Conservation (phyloP, 1,140 invertebrate genomes). For the Monomorium pharaonis region DNA sequence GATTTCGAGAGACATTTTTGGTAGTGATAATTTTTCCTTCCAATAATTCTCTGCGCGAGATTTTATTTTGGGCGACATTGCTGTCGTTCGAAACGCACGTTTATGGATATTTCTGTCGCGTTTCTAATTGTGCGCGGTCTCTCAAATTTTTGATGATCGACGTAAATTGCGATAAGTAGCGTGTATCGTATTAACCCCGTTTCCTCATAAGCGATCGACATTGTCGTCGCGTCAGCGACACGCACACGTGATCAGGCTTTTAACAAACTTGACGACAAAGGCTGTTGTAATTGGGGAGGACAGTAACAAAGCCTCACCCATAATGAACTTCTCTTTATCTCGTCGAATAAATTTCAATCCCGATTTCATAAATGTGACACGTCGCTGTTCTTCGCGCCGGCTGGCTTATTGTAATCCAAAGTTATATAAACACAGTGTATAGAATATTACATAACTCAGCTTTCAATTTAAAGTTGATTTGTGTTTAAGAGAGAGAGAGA, state of each 20-base stretch:
- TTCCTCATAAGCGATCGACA: slow-evolving; percentile 10
- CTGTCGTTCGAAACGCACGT: neutral
- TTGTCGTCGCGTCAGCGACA: slow-evolving; percentile 39
- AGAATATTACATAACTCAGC: neutral
- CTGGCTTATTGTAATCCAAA: slow-evolving; percentile 4
- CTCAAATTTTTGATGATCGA: slow-evolving; percentile 14
- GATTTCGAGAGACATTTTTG: neutral
- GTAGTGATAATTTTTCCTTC: neutral
- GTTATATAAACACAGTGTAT: neutral
- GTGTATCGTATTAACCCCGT: slow-evolving; percentile 33
- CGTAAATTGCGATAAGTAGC: slow-evolving; percentile 53
- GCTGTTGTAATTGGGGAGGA: slow-evolving; percentile 48
- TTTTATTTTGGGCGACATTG: neutral
- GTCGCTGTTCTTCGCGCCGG: neutral
- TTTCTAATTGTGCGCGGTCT: neutral
- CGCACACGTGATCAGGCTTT: slow-evolving; percentile 30
- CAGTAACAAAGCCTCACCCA: slow-evolving; percentile 37
- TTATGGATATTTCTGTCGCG: neutral
- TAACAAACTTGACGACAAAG: slow-evolving; percentile 52
- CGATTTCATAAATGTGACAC: slow-evolving; percentile 44
- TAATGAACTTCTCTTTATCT: slow-evolving; percentile 55
- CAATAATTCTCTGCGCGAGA: neutral
- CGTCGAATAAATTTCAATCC: slow-evolving; percentile 45
- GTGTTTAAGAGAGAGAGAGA: neutral
- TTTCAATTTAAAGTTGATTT: neutral